Conservation (phyloP, 2,888 invertebrate species). For the Frankliniella intonsa region DNA sequence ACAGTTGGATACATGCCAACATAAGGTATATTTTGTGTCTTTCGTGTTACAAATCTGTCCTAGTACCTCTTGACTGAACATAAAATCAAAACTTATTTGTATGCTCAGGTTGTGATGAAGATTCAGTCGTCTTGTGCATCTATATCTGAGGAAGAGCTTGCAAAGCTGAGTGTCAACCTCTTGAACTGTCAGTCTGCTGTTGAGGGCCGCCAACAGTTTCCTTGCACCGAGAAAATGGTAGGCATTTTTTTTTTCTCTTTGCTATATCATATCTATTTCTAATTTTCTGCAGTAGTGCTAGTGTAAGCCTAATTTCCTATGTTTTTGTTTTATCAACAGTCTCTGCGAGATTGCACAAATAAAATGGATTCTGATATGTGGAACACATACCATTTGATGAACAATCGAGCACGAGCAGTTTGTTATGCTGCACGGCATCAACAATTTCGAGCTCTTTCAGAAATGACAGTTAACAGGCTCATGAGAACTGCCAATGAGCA, state of each 20-base stretch:
- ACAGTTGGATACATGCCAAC: conserved; percentile 59
- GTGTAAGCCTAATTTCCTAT: not conserved
- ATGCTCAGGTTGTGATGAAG: conserved; percentile 56
- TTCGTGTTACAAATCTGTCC: conserved; percentile 31
- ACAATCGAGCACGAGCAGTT: conserved; percentile 62
- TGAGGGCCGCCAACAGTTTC: conserved; percentile 56
- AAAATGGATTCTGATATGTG: conserved; percentile 62
- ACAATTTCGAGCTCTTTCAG: conserved; percentile 61
- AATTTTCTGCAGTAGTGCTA: not conserved
- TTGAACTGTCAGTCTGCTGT: conserved; percentile 62
- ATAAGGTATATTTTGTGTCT: conserved; percentile 48
- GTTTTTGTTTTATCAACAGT: conserved; percentile 43
- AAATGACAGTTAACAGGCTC: conserved; percentile 60
- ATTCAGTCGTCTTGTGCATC: conserved; percentile 55
- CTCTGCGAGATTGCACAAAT: conserved; percentile 58
- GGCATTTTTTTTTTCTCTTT: conserved; percentile 12
- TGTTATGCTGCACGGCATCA: conserved; percentile 60
- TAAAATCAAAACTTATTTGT: conserved; percentile 27
- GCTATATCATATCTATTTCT: conserved; percentile 23
- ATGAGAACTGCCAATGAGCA: conserved; percentile 54
- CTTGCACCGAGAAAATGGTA: conserved; percentile 60
- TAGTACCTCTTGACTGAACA: not conserved
- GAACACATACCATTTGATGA: conserved; percentile 66
- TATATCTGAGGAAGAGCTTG: conserved; percentile 60
- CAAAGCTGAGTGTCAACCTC: conserved; percentile 61